These are phyloP conservation scores for Rhamphomyia laevipes DNA, from an alignment of 2,888 invertebrate species.

Conservation along the genomic window DNA sequence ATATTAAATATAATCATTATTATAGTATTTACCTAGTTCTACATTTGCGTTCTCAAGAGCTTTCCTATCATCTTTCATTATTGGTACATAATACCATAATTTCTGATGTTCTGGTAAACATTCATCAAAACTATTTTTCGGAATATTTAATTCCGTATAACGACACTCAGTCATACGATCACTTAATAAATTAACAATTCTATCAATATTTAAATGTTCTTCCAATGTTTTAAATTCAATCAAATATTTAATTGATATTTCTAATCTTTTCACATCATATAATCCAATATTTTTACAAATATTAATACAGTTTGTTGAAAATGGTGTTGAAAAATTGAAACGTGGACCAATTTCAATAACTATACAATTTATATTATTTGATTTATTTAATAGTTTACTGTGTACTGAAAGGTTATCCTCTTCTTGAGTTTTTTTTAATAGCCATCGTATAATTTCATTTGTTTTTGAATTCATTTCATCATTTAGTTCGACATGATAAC, in stretches of 20 bases:
- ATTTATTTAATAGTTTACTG: conserved; percentile 15
- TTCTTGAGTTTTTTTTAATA: conserved; percentile 59
- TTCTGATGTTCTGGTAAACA: conserved; percentile 54
- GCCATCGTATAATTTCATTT: conserved; percentile 59
- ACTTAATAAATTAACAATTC: conserved; percentile 53
- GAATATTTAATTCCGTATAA: conserved; percentile 56
- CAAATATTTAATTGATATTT: conserved; percentile 68
- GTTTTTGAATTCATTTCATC: conserved; percentile 37
- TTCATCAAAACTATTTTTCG: conserved; percentile 54
- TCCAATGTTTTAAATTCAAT: conserved; percentile 38
- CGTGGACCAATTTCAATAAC: conserved; percentile 86
- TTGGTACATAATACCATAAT: conserved; percentile 71
- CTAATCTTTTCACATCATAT: conserved; percentile 62
- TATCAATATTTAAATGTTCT: conserved; percentile 27
- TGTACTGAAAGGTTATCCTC: conserved; percentile 43
- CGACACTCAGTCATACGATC: conserved; percentile 91
- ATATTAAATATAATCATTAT: not conserved
- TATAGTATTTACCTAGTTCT: conserved; percentile 53
- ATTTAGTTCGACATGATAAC: conserved; percentile 61
- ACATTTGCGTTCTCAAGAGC: conserved; percentile 74
- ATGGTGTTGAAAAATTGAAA: conserved; percentile 89
- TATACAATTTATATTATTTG: conserved; percentile 31
- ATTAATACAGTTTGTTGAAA: conserved; percentile 91
- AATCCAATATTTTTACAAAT: conserved; percentile 81
- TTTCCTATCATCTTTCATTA: conserved; percentile 59